A percentile compares a stretch with the other conserved stretches of the same genome.
These are phyloP conservation scores for Zeuzera pyrina DNA, from an alignment of 2,888 invertebrate species.

Conservation along the genomic window DNA sequence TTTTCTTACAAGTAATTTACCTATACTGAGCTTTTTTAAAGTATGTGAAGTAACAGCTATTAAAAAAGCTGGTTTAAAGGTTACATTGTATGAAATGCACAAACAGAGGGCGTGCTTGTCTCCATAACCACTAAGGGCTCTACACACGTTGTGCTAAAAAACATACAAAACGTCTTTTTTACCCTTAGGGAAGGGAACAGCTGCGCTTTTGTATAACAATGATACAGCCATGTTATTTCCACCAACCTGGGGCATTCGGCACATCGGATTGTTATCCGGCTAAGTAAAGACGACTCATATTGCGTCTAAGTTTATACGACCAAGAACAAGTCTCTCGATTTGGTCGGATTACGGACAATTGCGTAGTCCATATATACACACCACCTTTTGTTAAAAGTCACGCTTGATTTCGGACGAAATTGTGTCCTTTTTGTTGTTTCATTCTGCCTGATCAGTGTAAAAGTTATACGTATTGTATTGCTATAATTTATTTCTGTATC, in stretches of 20 bases:
- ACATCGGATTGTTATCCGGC: conserved; percentile 38
- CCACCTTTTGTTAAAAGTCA: conserved; percentile 64
- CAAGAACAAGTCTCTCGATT: conserved; percentile 20
- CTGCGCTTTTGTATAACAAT: conserved; percentile 69
- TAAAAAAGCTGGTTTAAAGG: no score
- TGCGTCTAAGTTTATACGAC: conserved; percentile 6
- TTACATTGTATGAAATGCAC: conserved; percentile 34
- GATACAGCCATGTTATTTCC: conserved; percentile 65
- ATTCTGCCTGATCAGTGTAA: conserved; percentile 57
- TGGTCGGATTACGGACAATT: conserved; percentile 40
- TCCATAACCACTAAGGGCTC: conserved; percentile 61
- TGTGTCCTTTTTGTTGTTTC: conserved; percentile 68
- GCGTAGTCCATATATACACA: conserved; percentile 34
- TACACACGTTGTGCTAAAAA: conserved; percentile 39
- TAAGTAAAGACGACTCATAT: conserved; percentile 21
- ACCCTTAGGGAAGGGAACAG: conserved; percentile 65
- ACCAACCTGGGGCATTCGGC: conserved; percentile 59
- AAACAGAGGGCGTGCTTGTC: conserved; percentile 43
- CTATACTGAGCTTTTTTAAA: no score
- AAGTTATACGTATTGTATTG: conserved; percentile 43
- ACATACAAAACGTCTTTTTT: conserved; percentile 64
- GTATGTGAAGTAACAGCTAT: no score
- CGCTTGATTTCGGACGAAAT: conserved; percentile 66
- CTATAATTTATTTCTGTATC: no score
- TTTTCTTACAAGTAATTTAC: no score